These are phyloP conservation scores for Monopterus albus DNA, from an alignment of 2,113 vertebrate genomes.

Conservation along the genomic window DNA sequence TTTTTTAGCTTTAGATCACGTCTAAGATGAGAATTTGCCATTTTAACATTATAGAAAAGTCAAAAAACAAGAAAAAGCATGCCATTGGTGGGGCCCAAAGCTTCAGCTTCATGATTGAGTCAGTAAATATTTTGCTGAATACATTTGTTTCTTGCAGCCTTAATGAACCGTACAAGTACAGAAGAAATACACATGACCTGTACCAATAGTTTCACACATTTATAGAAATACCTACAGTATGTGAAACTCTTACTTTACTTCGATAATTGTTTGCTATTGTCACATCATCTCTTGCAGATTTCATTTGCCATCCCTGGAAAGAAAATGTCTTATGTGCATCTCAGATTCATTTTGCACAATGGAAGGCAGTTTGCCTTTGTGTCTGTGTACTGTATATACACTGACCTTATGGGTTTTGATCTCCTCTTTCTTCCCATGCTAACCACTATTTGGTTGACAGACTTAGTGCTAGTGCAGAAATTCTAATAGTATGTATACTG, in stretches of 20 bases:
- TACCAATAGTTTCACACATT: background rate
- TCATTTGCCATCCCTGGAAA: slow-evolving; percentile 6
- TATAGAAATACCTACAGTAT: background rate
- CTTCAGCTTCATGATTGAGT: too few relatives aligned
- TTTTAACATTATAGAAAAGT: too few relatives aligned
- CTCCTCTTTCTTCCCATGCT: background rate
- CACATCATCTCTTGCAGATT: background rate
- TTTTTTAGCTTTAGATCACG: too few relatives aligned
- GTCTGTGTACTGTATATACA: background rate
- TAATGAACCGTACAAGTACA: background rate
- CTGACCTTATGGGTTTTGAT: background rate
- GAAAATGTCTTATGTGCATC: slow-evolving; percentile 6
- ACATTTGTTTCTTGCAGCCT: background rate
- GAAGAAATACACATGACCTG: background rate
- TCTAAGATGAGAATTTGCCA: too few relatives aligned
- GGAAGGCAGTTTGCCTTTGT: background rate
- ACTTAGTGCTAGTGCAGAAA: background rate
- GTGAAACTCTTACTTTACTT: background rate
- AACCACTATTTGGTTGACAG: background rate
- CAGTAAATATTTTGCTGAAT: too few relatives aligned
- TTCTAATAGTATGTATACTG: background rate
- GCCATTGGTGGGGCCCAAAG: too few relatives aligned
- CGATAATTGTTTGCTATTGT: background rate
- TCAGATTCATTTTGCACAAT: slow-evolving; percentile 12
- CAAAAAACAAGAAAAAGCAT: too few relatives aligned